Conservation (phyloP, 2,797 vertebrate genomes). For the Manis pentadactyla region DNA sequence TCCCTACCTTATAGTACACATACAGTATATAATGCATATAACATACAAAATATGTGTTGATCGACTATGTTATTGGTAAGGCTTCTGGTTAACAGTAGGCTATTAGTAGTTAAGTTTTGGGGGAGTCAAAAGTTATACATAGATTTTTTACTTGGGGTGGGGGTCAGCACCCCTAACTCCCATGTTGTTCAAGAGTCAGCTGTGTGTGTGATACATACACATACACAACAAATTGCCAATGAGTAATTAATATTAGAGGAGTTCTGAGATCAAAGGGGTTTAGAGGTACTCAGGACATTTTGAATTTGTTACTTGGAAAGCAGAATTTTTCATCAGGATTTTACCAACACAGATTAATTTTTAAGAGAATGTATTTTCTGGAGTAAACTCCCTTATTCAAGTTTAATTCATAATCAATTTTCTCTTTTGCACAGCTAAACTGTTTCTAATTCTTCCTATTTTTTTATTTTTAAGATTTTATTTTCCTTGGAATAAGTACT, state of each 20-base stretch:
- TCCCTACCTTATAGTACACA: too few species aligned
- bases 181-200: too few species aligned
- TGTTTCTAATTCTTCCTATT: background rate
- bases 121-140: too few species aligned
- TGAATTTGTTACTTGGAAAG: background rate
- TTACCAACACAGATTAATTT: slow-evolving; percentile 28
- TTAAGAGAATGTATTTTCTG: slow-evolving; percentile 43
- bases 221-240: background rate
- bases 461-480: background rate
- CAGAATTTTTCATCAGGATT: slow-evolving; percentile 23
- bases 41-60: too few species aligned
- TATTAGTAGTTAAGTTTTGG: too few species aligned
- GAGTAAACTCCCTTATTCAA: slow-evolving; percentile 19
- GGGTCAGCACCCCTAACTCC: too few species aligned
- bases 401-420: slow-evolving; percentile 23
- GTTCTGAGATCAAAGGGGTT: slow-evolving; percentile 23
- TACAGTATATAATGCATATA: background rate
- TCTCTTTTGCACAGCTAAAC: slow-evolving; percentile 13
- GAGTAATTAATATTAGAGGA: background rate
- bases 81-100: too few species aligned
- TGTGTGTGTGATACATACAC: too few species aligned
- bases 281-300: background rate
- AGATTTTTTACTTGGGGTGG: too few species aligned
- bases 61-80: too few species aligned
- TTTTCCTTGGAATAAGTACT: background rate